Conservation (phyloP, 2,113 vertebrate species). For the Conger conger region DNA sequence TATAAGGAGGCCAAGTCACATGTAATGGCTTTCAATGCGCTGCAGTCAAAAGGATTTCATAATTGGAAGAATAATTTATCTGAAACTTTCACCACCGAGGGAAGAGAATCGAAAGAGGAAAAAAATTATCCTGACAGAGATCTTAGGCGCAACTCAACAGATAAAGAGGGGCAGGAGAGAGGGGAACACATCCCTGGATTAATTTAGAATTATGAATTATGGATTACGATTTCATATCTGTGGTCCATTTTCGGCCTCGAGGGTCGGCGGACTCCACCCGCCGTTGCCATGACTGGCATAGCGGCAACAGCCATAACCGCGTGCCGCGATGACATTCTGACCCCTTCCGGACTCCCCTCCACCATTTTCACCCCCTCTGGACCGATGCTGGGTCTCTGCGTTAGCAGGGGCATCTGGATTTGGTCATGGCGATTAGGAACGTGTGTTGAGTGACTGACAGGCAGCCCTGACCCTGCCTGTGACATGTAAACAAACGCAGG, state of each 20-base stretch:
- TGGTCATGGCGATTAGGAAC: not conserved
- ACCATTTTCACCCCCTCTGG: too few relatives aligned
- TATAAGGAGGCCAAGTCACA: too few relatives aligned
- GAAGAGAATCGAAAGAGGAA: not conserved
- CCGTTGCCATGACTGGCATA: not conserved
- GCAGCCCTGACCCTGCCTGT: not conserved
- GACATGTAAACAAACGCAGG: not conserved
- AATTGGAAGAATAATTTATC: not conserved
- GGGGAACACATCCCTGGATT: not conserved
- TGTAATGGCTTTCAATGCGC: too few relatives aligned
- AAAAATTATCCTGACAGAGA: not conserved
- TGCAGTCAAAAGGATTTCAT: too few relatives aligned
- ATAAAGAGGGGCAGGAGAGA: not conserved
- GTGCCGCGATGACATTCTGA: not conserved
- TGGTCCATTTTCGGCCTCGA: not conserved
- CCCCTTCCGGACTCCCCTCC: too few relatives aligned
- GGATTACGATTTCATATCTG: not conserved
- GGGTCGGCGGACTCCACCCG: not conserved
- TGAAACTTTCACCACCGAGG: not conserved
- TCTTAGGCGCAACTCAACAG: not conserved
- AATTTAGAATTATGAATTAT: not conserved
- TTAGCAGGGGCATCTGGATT: constrained; percentile 11
- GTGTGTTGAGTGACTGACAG: not conserved
- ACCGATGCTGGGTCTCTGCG: not conserved
- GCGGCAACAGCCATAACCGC: not conserved